These are phyloP conservation scores for Anthonomus grandis DNA, from an alignment of 1,140 invertebrate species.

Conservation along the genomic window DNA sequence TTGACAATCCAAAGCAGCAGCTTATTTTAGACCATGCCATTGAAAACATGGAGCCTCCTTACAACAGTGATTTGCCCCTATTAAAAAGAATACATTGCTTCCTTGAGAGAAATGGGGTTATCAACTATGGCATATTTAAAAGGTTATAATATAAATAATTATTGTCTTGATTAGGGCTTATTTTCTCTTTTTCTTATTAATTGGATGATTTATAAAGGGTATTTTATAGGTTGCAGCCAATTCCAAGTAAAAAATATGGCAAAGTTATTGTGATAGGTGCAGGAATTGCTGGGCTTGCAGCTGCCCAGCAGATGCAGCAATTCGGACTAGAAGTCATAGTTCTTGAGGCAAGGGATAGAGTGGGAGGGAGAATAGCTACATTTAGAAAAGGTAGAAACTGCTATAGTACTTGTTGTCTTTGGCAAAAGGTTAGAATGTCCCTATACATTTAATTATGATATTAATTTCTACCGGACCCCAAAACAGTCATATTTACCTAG, in stretches of 20 bases:
- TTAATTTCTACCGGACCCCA: no score
- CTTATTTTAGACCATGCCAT: conserved; percentile 79
- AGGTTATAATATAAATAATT: conserved; percentile 44
- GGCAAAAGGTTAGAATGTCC: no score
- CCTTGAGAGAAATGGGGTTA: conserved; percentile 93
- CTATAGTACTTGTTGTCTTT: no score
- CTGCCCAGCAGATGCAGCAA: conserved; percentile 89
- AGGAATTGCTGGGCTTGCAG: conserved; percentile 87
- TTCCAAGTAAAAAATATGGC: conserved; percentile 74
- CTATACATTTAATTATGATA: no score
- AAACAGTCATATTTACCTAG: no score
- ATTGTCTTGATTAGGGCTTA: neutral
- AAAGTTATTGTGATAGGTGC: conserved; percentile 95
- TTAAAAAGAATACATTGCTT: conserved; percentile 86
- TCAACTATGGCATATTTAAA: conserved; percentile 98
- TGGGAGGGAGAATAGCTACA: conserved; percentile 94
- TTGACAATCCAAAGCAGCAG: conserved; percentile 93
- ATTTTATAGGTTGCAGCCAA: conserved; percentile 57
- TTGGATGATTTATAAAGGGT: neutral
- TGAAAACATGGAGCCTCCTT: conserved; percentile 82
- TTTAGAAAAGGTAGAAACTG: conserved; percentile 75
- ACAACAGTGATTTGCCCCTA: conserved; percentile 82
- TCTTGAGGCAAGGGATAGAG: conserved; percentile 90
- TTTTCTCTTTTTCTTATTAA: neutral
- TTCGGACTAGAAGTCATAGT: conserved; percentile 96